Evolutionary conservation across 2,113 vertebrate genomes (phyloP).

Genomic region (Hippoglossus stenolepis): DNA sequence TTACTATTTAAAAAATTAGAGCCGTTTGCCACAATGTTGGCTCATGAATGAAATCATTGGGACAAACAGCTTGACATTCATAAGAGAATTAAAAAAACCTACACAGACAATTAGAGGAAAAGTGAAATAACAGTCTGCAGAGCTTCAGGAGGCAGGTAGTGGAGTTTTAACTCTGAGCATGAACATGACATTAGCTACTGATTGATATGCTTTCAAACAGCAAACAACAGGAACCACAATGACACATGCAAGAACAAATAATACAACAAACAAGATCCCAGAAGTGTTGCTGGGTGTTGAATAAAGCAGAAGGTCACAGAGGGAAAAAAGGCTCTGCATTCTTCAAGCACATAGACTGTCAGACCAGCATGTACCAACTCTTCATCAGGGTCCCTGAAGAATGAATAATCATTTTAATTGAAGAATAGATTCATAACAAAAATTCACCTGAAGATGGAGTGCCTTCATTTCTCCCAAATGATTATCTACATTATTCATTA

Average conservation of each 20-base stretch:
- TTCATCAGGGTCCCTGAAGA: background rate
- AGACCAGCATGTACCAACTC: background rate
- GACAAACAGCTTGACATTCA: conserved; percentile 7
- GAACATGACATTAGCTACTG: background rate
- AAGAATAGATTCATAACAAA: background rate
- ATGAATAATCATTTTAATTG: background rate
- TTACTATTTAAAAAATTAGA: conserved; percentile 3
- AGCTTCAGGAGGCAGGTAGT: background rate
- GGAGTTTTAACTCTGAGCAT: background rate
- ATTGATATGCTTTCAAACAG: too few species aligned
- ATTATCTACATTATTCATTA: background rate
- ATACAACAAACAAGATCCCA: background rate
- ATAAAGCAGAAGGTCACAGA: background rate
- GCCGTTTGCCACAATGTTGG: background rate
- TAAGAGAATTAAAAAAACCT: background rate
- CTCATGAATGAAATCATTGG: conserved; percentile 1
- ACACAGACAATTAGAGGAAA: background rate
- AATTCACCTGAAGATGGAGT: background rate
- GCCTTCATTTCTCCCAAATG: background rate
- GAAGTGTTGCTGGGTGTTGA: background rate
- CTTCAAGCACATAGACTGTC: background rate
- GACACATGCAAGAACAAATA: background rate
- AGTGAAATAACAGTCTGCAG: background rate
- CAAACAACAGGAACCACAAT: background rate
- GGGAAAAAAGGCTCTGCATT: background rate